phyloP scores from a whole-genome alignment of 2,888 invertebrate genomes.

The Patella caerulea region DNA sequence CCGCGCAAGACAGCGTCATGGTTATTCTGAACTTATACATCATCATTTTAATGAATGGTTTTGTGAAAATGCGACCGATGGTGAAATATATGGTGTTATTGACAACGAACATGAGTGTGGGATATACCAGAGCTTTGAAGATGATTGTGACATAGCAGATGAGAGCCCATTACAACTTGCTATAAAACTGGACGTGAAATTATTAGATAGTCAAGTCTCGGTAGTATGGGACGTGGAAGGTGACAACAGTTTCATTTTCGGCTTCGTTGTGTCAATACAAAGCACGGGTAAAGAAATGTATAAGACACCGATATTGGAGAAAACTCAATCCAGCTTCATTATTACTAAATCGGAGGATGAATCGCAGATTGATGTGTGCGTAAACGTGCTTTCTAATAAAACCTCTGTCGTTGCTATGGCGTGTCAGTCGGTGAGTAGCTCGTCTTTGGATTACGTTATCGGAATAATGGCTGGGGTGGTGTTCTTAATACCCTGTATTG shows the following conservation, averaged over 20 bases:
- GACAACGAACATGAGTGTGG: not conserved
- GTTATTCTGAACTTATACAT: not conserved
- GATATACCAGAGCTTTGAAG: not conserved
- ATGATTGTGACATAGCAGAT: not conserved
- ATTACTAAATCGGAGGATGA: slow-evolving; percentile 26
- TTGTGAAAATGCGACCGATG: not conserved
- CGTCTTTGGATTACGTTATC: slow-evolving; percentile 27
- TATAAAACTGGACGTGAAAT: not conserved
- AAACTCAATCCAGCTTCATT: slow-evolving; percentile 21
- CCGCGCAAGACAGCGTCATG: not conserved
- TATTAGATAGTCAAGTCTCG: not conserved
- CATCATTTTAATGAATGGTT: slow-evolving; percentile 4
- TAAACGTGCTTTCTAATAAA: slow-evolving; percentile 28
- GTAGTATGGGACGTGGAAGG: not conserved
- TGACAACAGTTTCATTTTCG: not conserved
- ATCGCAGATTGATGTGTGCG: slow-evolving; percentile 38
- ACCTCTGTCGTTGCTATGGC: slow-evolving; percentile 15
- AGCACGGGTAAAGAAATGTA: not conserved
- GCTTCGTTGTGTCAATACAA: not conserved
- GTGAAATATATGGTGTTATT: not conserved
- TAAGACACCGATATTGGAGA: slow-evolving; percentile 32
- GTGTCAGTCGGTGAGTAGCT: slow-evolving; percentile 14
- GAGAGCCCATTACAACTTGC: not conserved
- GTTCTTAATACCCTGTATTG: slow-evolving; percentile 48
- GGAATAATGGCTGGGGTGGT: slow-evolving; percentile 50